These are phyloP conservation scores for Lampris megalopsis DNA, from an alignment of 2,113 vertebrate species.

Conservation along the genomic window DNA sequence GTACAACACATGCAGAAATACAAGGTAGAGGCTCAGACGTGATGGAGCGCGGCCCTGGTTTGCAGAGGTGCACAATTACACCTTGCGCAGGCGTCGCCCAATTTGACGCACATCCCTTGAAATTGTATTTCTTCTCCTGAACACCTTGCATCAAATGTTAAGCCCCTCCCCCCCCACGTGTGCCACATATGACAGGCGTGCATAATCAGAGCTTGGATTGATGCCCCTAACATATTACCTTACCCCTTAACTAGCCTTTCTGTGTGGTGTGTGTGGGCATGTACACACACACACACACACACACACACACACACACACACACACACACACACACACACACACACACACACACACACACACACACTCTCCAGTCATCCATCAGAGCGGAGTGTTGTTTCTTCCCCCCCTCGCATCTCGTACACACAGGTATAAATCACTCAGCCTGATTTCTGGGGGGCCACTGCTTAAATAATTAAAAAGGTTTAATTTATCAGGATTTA, in stretches of 20 bases:
- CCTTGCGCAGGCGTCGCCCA: constrained; percentile 25
- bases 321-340: constrained; percentile 9
- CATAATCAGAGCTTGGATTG: constrained; percentile 10
- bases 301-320: constrained; percentile 28
- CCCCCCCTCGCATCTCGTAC: constrained; percentile 66
- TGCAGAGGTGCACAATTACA: constrained; percentile 7
- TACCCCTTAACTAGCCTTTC: constrained; percentile 27
- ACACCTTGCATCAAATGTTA: background rate
- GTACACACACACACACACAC: constrained; percentile 12
- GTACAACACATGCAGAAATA: constrained; percentile 41
- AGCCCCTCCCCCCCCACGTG: background rate
- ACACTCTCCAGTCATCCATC: constrained; percentile 66
- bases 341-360: constrained; percentile 29
- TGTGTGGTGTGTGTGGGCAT: too few species aligned
- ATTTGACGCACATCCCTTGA: constrained; percentile 16
- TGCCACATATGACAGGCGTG: constrained; percentile 28
- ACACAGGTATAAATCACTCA: constrained; percentile 78
- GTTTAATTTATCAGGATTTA: constrained; percentile 85
- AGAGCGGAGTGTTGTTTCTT: constrained; percentile 68
- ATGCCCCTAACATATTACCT: constrained; percentile 24
- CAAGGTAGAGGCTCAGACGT: constrained; percentile 19
- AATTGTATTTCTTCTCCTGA: background rate
- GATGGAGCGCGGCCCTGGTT: constrained; percentile 23
- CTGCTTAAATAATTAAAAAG: constrained; percentile 85
- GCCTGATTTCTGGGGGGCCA: constrained; percentile 74